phyloP scores from a whole-genome alignment of 2,113 vertebrate genomes.

The Microcebus ravelobensis region DNA sequence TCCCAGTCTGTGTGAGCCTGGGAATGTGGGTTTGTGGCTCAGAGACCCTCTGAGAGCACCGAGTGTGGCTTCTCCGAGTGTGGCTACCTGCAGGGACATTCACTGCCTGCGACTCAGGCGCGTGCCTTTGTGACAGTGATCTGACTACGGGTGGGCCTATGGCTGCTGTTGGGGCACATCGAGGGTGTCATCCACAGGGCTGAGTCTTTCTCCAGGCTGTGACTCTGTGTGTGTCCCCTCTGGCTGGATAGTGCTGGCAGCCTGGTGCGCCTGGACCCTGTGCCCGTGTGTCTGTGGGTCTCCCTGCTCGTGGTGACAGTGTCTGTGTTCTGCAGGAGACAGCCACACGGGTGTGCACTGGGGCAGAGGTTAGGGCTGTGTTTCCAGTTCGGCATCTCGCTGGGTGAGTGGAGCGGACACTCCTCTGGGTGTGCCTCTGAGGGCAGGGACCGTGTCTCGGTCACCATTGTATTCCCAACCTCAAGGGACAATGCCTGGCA shows the following conservation, averaged over 20 bases:
- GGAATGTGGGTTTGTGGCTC: neutral
- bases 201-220: neutral
- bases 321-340: neutral
- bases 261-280: too few species aligned
- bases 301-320: rapidly evolving
- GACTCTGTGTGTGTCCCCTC: neutral
- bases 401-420: neutral
- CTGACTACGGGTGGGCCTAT: too few species aligned
- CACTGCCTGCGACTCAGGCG: rapidly evolving
- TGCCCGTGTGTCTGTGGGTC: neutral
- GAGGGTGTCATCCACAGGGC: neutral
- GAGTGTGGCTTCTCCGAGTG: neutral
- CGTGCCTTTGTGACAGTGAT: rapidly evolving
- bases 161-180: neutral
- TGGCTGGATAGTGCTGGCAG: too few species aligned
- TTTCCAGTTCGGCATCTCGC: neutral
- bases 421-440: neutral
- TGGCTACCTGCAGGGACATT: too few species aligned
- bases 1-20: rapidly evolving
- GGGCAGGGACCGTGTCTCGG: neutral
- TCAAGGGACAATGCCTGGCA: neutral
- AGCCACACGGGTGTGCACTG: neutral
- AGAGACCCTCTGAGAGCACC: neutral
- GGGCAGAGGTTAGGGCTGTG: neutral
- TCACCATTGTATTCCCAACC: neutral